Evolutionary conservation across 2,113 vertebrate species (phyloP), one percentile per base, ranked within the genome.

Genomic region (Tichodroma muraria): DNA sequence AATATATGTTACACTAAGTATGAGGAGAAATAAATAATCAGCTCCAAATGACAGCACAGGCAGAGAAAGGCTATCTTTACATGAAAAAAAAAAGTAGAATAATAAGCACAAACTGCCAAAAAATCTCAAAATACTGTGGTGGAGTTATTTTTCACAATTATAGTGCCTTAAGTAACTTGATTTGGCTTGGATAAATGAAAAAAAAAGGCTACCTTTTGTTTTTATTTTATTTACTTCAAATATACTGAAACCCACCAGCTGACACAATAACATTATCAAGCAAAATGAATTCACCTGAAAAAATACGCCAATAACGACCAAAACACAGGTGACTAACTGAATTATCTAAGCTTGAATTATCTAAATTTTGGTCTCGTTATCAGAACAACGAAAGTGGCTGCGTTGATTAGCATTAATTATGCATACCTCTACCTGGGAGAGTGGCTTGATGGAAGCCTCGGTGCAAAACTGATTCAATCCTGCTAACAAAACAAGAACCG

Each of bases 361-460:
- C 71, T 44, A 77, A 89, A n/a, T 71, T 85, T 95, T 76, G 64
- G 95, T 95, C 80, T 94, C 68, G 35, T 82, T 82, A 95, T 76
- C 95, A 93, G 97, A 97, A 97, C 97, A 97, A 97, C 96, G 94
- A 94, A 96, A 49, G 89, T 78, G 95, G 94, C 96, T 96, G 88
- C 95, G 96, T 95, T 80, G 97, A 98, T 96, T 96, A 97, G 94
- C 95, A 96, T 97, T 97, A 97, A 97, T 97, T 95, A 96, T 95
- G 96, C 97, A 96, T 96, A 98, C 96, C 97, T 97, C 97, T 96
- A 97, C 97, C 97, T 97, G 96, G 96, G 94, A 98, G 97, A 96
- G 90, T 94, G 96, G 96, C 95, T 97, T 96, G 97, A 96, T 88
- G 95, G 96, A 97, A 97, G 96, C 97, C 97, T 97, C 95, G 95